Base-by-base conservation (phyloP, 2,888 invertebrate species). In the Biston stratarius region DNA sequence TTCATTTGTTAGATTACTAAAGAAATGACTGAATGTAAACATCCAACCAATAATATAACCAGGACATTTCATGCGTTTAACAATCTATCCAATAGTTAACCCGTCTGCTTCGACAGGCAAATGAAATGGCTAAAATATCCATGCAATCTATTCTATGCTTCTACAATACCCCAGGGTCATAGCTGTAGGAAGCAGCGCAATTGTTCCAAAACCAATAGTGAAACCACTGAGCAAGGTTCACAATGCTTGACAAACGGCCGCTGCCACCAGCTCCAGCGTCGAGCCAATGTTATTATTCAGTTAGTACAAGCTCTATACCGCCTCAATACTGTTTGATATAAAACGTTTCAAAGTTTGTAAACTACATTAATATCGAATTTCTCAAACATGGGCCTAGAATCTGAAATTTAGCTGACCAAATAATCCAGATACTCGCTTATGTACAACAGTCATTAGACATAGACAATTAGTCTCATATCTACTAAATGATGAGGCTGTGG, bases 161-260 rank as follows among this genome's bases (percentile, higher is more conserved):
- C 71, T 73, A 81, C 80, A 81, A 82, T 79, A 72, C 67, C 64
- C 62, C 77, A 81, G 80, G 82, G 83, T 82, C 81, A 79, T 64
- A 71, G 72, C 74, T 67, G 64, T 78, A 76, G 77, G 67, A 64
- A 75, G 65, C 74, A 76, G 74, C 73, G 74, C 77, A 80, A 82
- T 81, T 80, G 81, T 80, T 82, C 78, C 79, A 79, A 82, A 82
- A 83, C 79, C 81, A 80, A 82, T 85, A 85, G 83, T 76, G 78
- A 81, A 75, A 78, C 77, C 75, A 78, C 72, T 70, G 67, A 74
- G 71, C 71, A 67, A 59, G 64, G 72, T 61, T 76, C 73, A 82
- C 82, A 85, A 84, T 81, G 67, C 69, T 58, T 52, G 58, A 56
- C 56, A 56, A 65, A 52, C 64, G 69, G 69, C 71, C 48, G 61